A percentile compares a stretch with the other conserved stretches of the same genome.
These are phyloP conservation scores for Rhagoletis pomonella DNA, from an alignment of 1,140 invertebrate species.

Conservation along the genomic window DNA sequence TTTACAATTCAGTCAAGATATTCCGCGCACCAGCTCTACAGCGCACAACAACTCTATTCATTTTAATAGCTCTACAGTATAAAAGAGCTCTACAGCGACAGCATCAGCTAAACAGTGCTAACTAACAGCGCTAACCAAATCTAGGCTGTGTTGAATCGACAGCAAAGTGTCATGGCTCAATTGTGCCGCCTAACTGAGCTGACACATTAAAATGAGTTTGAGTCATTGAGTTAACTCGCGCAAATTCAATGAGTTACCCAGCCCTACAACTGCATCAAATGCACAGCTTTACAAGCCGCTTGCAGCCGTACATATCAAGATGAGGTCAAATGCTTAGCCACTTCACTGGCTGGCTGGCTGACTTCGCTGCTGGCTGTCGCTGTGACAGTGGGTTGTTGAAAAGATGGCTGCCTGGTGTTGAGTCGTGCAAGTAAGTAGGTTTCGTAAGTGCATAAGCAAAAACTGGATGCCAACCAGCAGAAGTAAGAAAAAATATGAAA, in stretches of 20 bases:
- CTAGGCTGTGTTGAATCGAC: no score
- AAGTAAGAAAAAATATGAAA: not conserved
- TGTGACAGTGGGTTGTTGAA: no score
- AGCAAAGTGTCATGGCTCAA: no score
- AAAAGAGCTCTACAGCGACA: not conserved
- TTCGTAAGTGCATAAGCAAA: constrained; percentile 28
- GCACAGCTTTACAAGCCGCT: not conserved
- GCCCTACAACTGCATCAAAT: not conserved
- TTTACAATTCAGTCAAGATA: no score
- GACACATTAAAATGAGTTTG: no score
- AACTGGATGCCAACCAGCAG: not conserved
- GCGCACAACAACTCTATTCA: no score
- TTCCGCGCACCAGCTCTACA: no score
- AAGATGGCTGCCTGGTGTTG: not conserved
- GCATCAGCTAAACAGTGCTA: not conserved
- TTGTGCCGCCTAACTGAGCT: no score
- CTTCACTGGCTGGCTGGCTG: constrained; percentile 11
- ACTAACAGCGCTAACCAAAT: no score
- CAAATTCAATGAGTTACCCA: no score
- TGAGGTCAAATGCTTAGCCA: constrained; percentile 50
- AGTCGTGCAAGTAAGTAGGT: constrained; percentile 23
- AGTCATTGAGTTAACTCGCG: no score
- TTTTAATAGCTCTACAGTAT: no score
- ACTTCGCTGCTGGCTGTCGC: not conserved
- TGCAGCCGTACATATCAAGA: not conserved